These are phyloP conservation scores for Cephus spinipes DNA, from an alignment of 2,888 invertebrate genomes.

Conservation along the genomic window DNA sequence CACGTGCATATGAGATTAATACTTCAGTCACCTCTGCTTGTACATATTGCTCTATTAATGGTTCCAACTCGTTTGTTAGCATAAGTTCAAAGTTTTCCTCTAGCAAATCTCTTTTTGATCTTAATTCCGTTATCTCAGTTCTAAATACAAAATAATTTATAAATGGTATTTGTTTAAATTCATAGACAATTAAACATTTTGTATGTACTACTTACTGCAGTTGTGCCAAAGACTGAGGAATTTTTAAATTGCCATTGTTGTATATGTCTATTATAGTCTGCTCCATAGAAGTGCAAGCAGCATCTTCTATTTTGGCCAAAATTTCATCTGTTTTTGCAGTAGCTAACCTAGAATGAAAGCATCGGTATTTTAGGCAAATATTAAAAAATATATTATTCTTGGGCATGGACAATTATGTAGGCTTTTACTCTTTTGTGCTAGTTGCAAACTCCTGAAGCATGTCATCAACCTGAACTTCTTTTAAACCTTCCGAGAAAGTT, in stretches of 20 bases:
- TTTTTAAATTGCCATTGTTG: constrained; percentile 37
- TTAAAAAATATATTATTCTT: constrained; percentile 9
- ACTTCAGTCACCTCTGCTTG: constrained; percentile 48
- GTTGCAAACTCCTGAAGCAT: constrained; percentile 16
- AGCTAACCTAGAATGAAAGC: constrained; percentile 35
- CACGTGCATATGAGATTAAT: constrained; percentile 46
- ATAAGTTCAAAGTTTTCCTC: constrained; percentile 51
- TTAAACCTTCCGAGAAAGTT: constrained; percentile 35
- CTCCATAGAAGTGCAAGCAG: constrained; percentile 30
- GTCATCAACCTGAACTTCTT: constrained; percentile 30
- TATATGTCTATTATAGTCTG: constrained; percentile 39
- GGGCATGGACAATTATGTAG: not conserved
- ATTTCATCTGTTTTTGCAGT: constrained; percentile 42
- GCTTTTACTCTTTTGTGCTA: constrained; percentile 11
- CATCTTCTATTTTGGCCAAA: constrained; percentile 36
- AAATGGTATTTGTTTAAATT: not conserved
- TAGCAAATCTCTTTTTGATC: constrained; percentile 46
- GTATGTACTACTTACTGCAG: constrained; percentile 35
- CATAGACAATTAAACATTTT: not conserved
- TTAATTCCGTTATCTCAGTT: constrained; percentile 48
- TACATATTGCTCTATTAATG: constrained; percentile 43
- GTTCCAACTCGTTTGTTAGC: constrained; percentile 43
- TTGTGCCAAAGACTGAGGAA: constrained; percentile 40
- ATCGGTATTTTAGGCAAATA: not conserved
- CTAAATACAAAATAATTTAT: constrained; percentile 31